Evolutionary conservation across 2,888 invertebrate species (phyloP), one percentile per base, ranked within the genome.

Genomic region (Lymantria monacha): DNA sequence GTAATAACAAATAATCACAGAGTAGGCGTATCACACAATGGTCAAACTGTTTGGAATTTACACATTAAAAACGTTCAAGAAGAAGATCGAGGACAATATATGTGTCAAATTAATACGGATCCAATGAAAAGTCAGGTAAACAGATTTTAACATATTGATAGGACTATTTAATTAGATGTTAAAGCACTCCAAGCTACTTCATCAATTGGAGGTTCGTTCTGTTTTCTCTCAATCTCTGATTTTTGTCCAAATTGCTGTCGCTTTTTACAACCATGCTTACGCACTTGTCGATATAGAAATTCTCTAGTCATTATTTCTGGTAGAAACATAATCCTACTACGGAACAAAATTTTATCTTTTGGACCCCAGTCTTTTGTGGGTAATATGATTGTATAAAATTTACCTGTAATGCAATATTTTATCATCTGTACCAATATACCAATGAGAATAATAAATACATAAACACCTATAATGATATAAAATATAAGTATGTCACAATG

Each of bases 41-140:
- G 97, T 74, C 95, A 96, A 83, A 93, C 94, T 60, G 96, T 95
- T 72, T 98, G 98, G 98, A 97, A 96, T 87, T 92, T 98, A 58
- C 96, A 97, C 84, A 97, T 98, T 77, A 95, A 94, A 74, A 95
- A 95, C 69, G 95, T 96, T 1, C 95, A 96, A 72, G 96, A 96
- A 77, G 97, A 97, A 76, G 98, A 98, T 84, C 93, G 95, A 45
- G 98, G 98, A 31, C 94, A 95, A 68, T 98, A 97, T 88, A 97
- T 97, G 97, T 98, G 97, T 85, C 97, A 98, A 90, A 95, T 98
- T 74, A 98, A 98, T 91, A 97, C 97, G 14, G 96, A 97, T 86
- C 98, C 97, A 0, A 97, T 97, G 97, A 96, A 96, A 86, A 96
- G 96, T 83, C 97, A 97, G 94, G 96, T 97, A 89, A 86, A 10